Percentiles rank a stretch among this genome's conserved stretches.
Evolutionary conservation across 2,888 invertebrate species (phyloP).

Genomic region (Aricia artaxerxes): DNA sequence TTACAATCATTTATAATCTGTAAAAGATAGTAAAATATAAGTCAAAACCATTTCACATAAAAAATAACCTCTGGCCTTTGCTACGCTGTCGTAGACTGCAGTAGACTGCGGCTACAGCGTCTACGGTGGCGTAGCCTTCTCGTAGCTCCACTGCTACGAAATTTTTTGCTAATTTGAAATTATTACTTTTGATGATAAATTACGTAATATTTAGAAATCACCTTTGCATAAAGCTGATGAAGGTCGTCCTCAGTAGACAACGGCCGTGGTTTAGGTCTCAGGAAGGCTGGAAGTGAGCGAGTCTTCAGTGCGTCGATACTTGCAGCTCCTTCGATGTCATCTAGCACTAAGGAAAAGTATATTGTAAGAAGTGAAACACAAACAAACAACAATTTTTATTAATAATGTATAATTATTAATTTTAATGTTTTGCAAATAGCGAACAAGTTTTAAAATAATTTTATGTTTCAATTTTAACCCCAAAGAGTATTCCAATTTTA

Average conservation of each 20-base stretch:
- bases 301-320: constrained; percentile 78
- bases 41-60: too few species aligned
- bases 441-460: too few species aligned
- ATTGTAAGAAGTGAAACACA: neutral
- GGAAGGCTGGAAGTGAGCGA: constrained; percentile 86
- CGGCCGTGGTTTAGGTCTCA: constrained; percentile 84
- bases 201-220: constrained; percentile 47
- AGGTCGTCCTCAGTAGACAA: constrained; percentile 85
- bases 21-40: too few species aligned
- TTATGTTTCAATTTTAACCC: neutral
- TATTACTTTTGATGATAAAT: too few species aligned
- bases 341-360: constrained; percentile 72
- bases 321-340: constrained; percentile 76
- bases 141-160: neutral
- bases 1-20: too few species aligned
- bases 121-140: neutral
- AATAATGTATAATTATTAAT: too few species aligned
- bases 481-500: neutral
- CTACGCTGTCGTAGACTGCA: neutral
- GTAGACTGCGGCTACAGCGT: neutral
- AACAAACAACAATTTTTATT: too few species aligned
- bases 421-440: too few species aligned
- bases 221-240: constrained; percentile 86
- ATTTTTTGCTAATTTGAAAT: too few species aligned
- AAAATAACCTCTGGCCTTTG: neutral